These are phyloP conservation scores for Megalonaias nervosa DNA, from an alignment of 1,140 invertebrate genomes.

Conservation along the genomic window DNA sequence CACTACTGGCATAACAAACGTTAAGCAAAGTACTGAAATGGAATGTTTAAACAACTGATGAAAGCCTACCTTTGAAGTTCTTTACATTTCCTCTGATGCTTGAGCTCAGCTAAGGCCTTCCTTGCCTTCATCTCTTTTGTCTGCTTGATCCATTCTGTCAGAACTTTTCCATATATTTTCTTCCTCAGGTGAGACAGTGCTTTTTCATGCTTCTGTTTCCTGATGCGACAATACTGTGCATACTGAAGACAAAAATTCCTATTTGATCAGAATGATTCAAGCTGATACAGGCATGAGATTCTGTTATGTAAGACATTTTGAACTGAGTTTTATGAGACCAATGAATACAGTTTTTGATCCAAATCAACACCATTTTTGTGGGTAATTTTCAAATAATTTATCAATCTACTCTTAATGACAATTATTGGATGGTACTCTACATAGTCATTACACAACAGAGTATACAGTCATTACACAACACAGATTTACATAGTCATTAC, in stretches of 20 bases:
- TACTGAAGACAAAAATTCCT: constrained; percentile 26
- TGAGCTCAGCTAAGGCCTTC: constrained; percentile 31
- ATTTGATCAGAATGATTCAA: background rate
- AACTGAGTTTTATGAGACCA: no score
- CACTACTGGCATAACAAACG: no score
- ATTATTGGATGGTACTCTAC: no score
- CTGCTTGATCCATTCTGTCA: constrained; percentile 36
- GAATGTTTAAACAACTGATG: no score
- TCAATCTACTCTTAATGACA: no score
- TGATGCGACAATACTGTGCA: constrained; percentile 20
- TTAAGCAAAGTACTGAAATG: no score
- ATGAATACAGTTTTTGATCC: no score
- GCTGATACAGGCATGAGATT: background rate
- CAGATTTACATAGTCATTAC: no score
- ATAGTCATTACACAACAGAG: no score
- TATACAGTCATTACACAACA: no score
- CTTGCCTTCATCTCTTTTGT: constrained; percentile 35
- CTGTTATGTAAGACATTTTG: background rate
- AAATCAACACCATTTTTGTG: no score
- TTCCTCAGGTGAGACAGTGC: constrained; percentile 34
- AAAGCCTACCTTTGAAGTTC: constrained; percentile 36
- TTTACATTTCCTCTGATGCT: constrained; percentile 43
- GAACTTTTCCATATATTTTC: constrained; percentile 30
- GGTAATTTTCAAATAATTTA: no score
- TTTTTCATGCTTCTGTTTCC: constrained; percentile 31